Conservation (phyloP, 2,113 vertebrate species). For the Menidia beryllina region DNA sequence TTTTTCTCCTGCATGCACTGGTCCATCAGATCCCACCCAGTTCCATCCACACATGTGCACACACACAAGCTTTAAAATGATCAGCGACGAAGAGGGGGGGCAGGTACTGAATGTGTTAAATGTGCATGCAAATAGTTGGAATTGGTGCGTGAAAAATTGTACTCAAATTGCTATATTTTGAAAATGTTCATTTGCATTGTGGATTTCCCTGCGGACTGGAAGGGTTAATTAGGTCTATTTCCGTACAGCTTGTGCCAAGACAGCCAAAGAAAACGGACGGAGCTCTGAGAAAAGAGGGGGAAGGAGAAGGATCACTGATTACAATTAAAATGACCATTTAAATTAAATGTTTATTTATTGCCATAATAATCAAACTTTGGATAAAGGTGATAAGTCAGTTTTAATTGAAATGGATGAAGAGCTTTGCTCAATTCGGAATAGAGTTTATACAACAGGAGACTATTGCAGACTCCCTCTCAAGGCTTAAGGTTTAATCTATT, state of each 20-base stretch:
- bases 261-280: constrained; percentile 45
- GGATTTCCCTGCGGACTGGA: constrained; percentile 94
- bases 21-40: constrained; percentile 80
- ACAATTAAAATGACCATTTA: constrained; percentile 97
- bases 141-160: constrained; percentile 92
- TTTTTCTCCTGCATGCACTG: constrained; percentile 71
- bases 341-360: constrained; percentile 95
- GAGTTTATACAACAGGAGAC: constrained; percentile 33
- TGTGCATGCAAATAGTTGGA: constrained; percentile 91
- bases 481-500: constrained; percentile 67
- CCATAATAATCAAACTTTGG: constrained; percentile 98
- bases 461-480: constrained; percentile 5
- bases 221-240: constrained; percentile 99
- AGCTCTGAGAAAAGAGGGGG: constrained; percentile 24
- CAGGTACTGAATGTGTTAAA: constrained; percentile 43
- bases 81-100: constrained; percentile 13
- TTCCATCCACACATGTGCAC: constrained; percentile 33
- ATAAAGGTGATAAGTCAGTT: constrained; percentile 98
- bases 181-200: constrained; percentile 99
- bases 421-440: constrained; percentile 87
- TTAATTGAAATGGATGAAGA: constrained; percentile 99
- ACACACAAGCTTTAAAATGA: constrained; percentile 26
- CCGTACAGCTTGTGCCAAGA: constrained; percentile 90
- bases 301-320: constrained; percentile 86
- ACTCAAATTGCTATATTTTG: constrained; percentile 99